Base-by-base conservation (phyloP, 2,888 invertebrate genomes). In the Exocentrus adspersus region DNA sequence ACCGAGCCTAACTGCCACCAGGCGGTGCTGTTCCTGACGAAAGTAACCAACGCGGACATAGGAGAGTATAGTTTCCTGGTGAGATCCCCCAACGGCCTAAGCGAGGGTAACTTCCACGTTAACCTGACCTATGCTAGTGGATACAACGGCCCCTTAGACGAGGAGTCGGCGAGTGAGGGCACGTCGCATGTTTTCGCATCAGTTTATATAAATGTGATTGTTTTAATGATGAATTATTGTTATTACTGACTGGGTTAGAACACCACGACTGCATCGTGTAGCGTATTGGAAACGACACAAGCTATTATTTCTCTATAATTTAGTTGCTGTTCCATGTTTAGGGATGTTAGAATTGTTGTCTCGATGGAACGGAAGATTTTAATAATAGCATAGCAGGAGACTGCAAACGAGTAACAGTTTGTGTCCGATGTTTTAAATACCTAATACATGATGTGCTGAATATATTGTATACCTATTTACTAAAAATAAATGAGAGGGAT, bases 31-130 rank as follows among this genome's bases (percentile, higher is more conserved):
- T 87, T 85, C 69, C 85, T 90, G 71, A 83, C 85, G 50, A 84
- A 84, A 72, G 87, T 89, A 48, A 85, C 85, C 58, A 82, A 82
- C 62, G 82, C 84, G 32, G 88, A 89, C 79, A 84, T 86, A 10
- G 89, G 90, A 20, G 89, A 89, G 79, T 88, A 89, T 82, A 83
- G 85, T 68, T 85, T 90, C 69, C 80, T 89, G 65, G 89, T 89
- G 24, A 85, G 87, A 72, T 89, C 89, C 54, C 81, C 86, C 37
- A 85, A 85, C 72, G 89, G 89, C 58, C 82, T 88, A 68, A 86
- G 88, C 46, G 89, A 89, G 79, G 88, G 88, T 52, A 84, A 84
- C 68, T 86, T 89, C 76, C 84, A 85, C 73, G 84, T 90, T 70
- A 89, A 89, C 79, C 86, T 89, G 78, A 88, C 88, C 4, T 82